A percentile compares a stretch with the other conserved stretches of the same genome.
Evolutionary conservation across 2,113 vertebrate species (phyloP).

Genomic region (Mus pahari): DNA sequence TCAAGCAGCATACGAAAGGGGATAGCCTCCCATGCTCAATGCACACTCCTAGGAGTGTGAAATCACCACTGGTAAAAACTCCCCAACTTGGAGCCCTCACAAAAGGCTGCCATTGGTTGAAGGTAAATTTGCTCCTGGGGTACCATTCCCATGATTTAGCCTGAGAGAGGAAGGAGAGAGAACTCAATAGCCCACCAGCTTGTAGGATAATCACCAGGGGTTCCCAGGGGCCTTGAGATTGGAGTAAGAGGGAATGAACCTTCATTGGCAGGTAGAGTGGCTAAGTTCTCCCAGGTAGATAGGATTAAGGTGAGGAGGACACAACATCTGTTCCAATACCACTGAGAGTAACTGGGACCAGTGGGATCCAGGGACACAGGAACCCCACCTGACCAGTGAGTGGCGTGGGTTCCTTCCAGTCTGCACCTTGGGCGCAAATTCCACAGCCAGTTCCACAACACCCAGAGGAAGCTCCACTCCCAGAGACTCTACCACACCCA

Average conservation of each 20-base stretch:
- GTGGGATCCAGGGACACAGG: too few relatives aligned
- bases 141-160: background rate
- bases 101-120: background rate
- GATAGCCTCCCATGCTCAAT: background rate
- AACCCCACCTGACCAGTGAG: too few relatives aligned
- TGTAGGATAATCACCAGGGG: background rate
- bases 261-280: background rate
- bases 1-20: background rate
- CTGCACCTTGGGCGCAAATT: too few relatives aligned
- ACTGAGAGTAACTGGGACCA: too few relatives aligned
- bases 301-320: too few relatives aligned
- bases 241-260: background rate
- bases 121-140: background rate
- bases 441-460: too few relatives aligned
- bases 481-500: too few relatives aligned
- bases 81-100: background rate
- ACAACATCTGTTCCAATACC: too few relatives aligned
- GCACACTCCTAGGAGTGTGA: background rate
- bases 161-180: background rate
- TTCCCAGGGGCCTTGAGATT: background rate
- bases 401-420: too few relatives aligned
- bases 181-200: background rate
- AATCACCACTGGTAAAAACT: background rate
- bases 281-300: background rate
- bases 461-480: too few relatives aligned